These are phyloP conservation scores for Clarias batrachus DNA, from an alignment of 2,113 vertebrate genomes.

Conservation along the genomic window DNA sequence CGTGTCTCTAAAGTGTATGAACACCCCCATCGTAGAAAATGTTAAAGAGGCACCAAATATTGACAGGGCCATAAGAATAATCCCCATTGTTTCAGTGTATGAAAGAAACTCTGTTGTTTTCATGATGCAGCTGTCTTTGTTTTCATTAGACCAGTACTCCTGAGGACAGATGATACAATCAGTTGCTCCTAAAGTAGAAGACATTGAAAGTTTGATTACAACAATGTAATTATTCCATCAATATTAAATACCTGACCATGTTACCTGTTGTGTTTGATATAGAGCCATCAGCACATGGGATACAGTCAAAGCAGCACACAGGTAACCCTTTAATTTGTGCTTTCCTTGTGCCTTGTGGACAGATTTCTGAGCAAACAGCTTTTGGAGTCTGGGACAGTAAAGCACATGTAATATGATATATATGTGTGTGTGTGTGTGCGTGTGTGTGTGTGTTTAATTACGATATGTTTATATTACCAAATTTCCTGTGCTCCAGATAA, in stretches of 20 bases:
- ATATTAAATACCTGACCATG: constrained; percentile 61
- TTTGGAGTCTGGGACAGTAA: constrained; percentile 34
- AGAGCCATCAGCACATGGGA: constrained; percentile 61
- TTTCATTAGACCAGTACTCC: constrained; percentile 53
- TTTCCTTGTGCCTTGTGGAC: constrained; percentile 68
- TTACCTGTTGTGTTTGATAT: constrained; percentile 68
- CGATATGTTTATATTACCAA: constrained; percentile 44
- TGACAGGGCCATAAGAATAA: constrained; percentile 40
- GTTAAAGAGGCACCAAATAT: constrained; percentile 45
- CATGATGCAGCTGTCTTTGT: constrained; percentile 45
- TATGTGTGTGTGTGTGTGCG: too few relatives aligned
- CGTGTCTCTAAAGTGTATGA: constrained; percentile 51
- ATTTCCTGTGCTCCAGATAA: constrained; percentile 68
- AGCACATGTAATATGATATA: constrained; percentile 58
- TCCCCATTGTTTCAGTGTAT: constrained; percentile 51
- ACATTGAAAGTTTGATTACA: constrained; percentile 48
- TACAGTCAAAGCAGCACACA: constrained; percentile 62
- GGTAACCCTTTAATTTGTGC: constrained; percentile 65
- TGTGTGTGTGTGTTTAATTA: neutral
- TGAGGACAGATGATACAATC: constrained; percentile 56
- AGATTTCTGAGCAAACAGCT: constrained; percentile 66
- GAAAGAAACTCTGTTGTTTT: constrained; percentile 53
- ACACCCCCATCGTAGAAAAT: constrained; percentile 58
- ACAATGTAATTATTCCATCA: constrained; percentile 62
- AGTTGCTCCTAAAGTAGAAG: constrained; percentile 48